These are phyloP conservation scores for Melanerpes formicivorus DNA, from an alignment of 2,113 vertebrate genomes.

Conservation along the genomic window DNA sequence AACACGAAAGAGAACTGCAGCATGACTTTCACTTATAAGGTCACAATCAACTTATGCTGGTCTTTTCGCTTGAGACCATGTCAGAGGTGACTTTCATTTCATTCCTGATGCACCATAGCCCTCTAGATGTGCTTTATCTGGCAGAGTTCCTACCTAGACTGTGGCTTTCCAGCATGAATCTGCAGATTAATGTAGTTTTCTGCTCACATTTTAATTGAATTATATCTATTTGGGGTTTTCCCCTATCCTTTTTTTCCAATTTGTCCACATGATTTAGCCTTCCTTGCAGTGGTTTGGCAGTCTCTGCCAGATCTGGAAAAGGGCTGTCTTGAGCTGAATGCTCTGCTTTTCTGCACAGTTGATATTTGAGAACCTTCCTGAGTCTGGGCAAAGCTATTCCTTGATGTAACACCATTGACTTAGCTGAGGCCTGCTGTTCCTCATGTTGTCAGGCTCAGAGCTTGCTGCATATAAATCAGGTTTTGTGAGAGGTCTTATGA, in stretches of 20 bases:
- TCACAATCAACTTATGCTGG: not conserved
- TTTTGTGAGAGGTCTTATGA: not conserved
- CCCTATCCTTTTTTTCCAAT: not conserved
- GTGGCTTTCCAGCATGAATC: not conserved
- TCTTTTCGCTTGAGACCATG: not conserved
- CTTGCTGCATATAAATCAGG: not conserved
- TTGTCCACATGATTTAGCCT: not conserved
- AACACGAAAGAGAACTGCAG: not conserved
- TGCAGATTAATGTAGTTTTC: not conserved
- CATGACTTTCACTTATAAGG: not conserved
- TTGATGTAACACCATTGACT: not conserved
- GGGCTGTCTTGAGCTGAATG: not conserved
- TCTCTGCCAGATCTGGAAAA: not conserved
- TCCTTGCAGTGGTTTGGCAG: not conserved
- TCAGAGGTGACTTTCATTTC: not conserved
- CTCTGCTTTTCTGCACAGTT: not conserved
- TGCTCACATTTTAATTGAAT: not conserved
- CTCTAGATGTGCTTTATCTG: not conserved
- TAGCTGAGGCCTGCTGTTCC: not conserved
- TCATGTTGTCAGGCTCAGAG: not conserved
- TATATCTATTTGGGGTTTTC: not conserved
- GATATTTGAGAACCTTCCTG: not conserved
- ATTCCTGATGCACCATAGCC: not conserved
- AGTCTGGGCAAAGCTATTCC: not conserved
- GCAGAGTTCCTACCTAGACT: not conserved